These are phyloP conservation scores for Xyrauchen texanus DNA, from an alignment of 2,113 vertebrate genomes.

Conservation along the genomic window DNA sequence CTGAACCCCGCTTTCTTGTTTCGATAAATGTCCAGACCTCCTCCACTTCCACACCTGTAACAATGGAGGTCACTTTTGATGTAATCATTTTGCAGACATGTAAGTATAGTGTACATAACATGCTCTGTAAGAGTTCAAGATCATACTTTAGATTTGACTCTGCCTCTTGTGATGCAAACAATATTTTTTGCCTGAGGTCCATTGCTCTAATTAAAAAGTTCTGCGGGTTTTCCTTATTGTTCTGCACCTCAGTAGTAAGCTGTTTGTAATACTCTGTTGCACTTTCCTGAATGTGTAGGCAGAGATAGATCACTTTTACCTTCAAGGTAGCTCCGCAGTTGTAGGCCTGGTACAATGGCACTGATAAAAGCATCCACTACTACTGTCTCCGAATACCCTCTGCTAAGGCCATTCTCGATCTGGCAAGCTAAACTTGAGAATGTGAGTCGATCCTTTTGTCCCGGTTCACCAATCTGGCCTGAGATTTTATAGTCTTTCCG, in stretches of 20 bases:
- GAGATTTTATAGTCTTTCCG: not conserved
- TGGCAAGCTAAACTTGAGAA: not conserved
- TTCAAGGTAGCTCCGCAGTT: not conserved
- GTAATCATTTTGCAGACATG: constrained; percentile 27
- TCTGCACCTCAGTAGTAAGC: constrained; percentile 1
- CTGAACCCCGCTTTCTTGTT: too few relatives aligned
- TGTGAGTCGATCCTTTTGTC: not conserved
- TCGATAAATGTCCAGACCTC: too few relatives aligned
- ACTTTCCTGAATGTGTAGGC: not conserved
- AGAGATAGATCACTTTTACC: not conserved
- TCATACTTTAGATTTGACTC: too few relatives aligned
- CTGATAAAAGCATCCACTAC: too few relatives aligned
- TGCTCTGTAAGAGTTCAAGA: not conserved
- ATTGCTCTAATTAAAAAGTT: not conserved
- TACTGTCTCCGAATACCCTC: too few relatives aligned
- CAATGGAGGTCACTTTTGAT: constrained; percentile 30
- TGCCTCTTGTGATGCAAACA: too few relatives aligned
- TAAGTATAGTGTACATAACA: constrained; percentile 21
- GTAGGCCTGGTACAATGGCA: not conserved
- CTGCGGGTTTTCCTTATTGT: not conserved
- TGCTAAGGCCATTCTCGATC: constrained; percentile 19
- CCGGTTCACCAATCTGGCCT: not conserved
- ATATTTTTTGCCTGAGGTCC: too few relatives aligned
- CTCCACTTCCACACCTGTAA: too few relatives aligned
- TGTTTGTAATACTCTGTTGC: constrained; percentile 10